Percentiles rank a stretch among this genome's conserved stretches.
Conservation (phyloP, 2,113 vertebrate genomes). For the Mobula birostris region DNA sequence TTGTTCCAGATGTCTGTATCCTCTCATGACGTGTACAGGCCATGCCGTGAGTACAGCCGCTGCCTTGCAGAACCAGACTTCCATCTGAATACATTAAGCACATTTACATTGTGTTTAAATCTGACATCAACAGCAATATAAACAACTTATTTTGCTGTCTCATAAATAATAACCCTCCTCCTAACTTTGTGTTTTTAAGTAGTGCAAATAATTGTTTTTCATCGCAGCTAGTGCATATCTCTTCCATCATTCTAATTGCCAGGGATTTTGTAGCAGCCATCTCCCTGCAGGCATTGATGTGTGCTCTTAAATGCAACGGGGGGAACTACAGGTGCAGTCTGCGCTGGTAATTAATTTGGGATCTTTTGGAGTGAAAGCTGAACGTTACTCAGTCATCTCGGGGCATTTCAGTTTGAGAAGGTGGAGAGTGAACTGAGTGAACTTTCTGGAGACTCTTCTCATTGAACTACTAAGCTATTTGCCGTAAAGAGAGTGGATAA, state of each 20-base stretch:
- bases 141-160: background rate
- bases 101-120: too few species aligned
- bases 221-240: background rate
- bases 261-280: background rate
- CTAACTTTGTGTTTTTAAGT: background rate
- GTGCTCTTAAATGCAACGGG: background rate
- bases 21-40: too few species aligned
- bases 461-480: background rate
- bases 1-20: too few species aligned
- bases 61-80: too few species aligned
- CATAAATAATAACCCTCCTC: background rate
- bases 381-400: background rate
- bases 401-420: background rate
- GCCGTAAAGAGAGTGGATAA: background rate
- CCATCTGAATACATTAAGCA: too few species aligned
- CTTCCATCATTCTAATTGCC: background rate
- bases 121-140: background rate
- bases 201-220: background rate
- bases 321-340: background rate
- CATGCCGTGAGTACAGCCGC: too few species aligned
- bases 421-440: background rate
- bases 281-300: background rate
- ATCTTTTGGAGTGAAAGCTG: background rate
- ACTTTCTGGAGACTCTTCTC: background rate
- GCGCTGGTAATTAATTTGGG: background rate